Evolutionary conservation across 35 echinoderm and acorn worm genomes (phyloP).

Genomic region (Holothuria glaberrima): DNA sequence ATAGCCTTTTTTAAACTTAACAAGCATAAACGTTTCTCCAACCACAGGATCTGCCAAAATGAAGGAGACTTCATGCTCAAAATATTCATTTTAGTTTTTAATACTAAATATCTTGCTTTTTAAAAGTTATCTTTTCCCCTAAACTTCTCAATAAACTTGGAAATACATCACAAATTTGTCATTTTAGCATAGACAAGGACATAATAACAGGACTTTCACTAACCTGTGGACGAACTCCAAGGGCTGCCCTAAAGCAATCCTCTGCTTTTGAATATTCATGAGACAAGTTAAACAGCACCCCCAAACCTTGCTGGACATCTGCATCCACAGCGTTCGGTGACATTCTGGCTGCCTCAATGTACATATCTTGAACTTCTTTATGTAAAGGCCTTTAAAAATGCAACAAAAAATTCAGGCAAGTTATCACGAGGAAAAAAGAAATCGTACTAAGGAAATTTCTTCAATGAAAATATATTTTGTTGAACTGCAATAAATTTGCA

Average conservation of each 20-base stretch:
- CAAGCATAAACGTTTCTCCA: no score
- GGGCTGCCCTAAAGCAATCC: conserved; percentile 93
- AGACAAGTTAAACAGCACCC: conserved; percentile 94
- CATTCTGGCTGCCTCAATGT: conserved; percentile 71
- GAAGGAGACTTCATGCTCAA: no score
- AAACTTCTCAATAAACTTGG: no score
- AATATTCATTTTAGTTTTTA: no score
- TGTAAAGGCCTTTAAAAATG: conserved; percentile 52
- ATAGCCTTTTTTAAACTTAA: no score
- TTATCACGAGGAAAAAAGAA: no score
- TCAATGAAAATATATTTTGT: not conserved
- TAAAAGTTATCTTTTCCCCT: no score
- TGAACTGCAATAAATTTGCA: not conserved
- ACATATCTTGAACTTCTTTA: conserved; percentile 72
- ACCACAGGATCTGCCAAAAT: no score
- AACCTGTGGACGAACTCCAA: conserved; percentile 85
- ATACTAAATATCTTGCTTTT: no score
- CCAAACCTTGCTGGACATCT: conserved; percentile 90
- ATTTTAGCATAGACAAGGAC: no score
- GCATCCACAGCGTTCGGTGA: conserved; percentile 78
- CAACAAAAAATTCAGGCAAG: not conserved
- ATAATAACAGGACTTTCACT: not conserved
- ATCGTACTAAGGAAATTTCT: no score
- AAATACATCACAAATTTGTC: no score
- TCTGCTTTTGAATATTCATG: conserved; percentile 97